A percentile compares a stretch with the other conserved stretches of the same genome.
These are phyloP conservation scores for Lophura nycthemera DNA, from an alignment of 2,113 vertebrate genomes.

Conservation along the genomic window DNA sequence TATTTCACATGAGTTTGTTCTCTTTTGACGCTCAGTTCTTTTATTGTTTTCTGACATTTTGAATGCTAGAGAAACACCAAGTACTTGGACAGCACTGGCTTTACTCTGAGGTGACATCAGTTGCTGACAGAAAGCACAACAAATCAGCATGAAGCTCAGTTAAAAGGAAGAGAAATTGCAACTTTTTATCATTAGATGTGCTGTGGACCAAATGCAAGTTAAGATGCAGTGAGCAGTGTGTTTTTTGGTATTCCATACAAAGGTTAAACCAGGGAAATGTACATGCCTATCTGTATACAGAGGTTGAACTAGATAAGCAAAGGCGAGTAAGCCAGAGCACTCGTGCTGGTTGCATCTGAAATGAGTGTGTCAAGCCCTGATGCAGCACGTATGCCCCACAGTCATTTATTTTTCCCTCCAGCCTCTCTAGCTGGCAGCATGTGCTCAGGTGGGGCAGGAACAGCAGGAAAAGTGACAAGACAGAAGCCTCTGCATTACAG, in stretches of 20 bases:
- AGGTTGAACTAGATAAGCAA: neutral
- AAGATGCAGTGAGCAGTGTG: neutral
- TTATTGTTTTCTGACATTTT: neutral
- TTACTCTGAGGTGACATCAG: neutral
- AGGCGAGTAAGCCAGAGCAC: neutral
- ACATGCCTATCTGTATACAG: neutral
- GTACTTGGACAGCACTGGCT: neutral
- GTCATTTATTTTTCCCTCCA: neutral
- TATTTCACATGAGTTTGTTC: neutral
- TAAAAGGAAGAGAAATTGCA: conserved; percentile 5
- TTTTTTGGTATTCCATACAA: neutral
- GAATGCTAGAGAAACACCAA: neutral
- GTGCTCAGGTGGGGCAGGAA: neutral
- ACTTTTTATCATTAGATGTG: neutral
- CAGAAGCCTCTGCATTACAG: neutral
- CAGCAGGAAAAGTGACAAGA: neutral
- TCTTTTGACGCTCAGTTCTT: neutral
- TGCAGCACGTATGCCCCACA: neutral
- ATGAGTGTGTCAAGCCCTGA: neutral
- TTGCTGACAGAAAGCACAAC: conserved; percentile 11
- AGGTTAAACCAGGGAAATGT: neutral
- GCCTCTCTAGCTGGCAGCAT: neutral
- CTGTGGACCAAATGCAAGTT: neutral
- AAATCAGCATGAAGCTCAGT: neutral
- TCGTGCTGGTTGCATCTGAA: neutral